A percentile compares a stretch with the other conserved stretches of the same genome.
These are phyloP conservation scores for Coturnix japonica DNA, from an alignment of 2,113 vertebrate genomes.

Conservation along the genomic window DNA sequence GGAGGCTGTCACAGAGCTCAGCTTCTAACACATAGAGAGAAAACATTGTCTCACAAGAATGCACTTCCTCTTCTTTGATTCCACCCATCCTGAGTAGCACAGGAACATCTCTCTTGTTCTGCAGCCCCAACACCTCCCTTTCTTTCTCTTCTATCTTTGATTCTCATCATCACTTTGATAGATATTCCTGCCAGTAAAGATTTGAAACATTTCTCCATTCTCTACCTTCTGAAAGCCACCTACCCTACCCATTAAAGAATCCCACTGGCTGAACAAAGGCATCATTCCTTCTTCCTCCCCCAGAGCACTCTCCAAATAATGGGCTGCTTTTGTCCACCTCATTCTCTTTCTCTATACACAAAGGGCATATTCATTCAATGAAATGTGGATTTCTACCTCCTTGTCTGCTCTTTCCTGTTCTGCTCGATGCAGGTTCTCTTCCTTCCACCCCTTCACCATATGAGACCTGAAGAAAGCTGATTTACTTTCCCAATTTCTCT, in stretches of 20 bases:
- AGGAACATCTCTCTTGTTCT: neutral
- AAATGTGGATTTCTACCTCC: neutral
- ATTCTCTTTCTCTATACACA: neutral
- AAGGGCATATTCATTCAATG: neutral
- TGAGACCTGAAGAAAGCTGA: neutral
- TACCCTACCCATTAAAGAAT: neutral
- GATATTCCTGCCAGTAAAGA: neutral
- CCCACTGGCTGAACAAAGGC: neutral
- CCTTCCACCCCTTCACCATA: neutral
- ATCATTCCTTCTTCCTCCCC: neutral
- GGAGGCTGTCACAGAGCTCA: neutral
- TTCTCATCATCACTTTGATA: neutral
- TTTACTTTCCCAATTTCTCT: neutral
- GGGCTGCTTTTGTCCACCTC: neutral
- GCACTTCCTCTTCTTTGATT: neutral
- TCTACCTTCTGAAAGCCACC: neutral
- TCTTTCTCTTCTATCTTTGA: neutral
- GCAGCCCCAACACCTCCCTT: neutral
- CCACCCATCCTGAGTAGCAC: neutral
- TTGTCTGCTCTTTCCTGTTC: neutral
- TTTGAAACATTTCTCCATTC: neutral
- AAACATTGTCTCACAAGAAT: neutral
- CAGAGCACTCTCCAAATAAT: neutral
- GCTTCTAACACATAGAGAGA: neutral
- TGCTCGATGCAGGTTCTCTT: neutral